These are phyloP conservation scores for Caenorhabditis afra DNA, from an alignment of 2,888 invertebrate genomes.

Conservation along the genomic window DNA sequence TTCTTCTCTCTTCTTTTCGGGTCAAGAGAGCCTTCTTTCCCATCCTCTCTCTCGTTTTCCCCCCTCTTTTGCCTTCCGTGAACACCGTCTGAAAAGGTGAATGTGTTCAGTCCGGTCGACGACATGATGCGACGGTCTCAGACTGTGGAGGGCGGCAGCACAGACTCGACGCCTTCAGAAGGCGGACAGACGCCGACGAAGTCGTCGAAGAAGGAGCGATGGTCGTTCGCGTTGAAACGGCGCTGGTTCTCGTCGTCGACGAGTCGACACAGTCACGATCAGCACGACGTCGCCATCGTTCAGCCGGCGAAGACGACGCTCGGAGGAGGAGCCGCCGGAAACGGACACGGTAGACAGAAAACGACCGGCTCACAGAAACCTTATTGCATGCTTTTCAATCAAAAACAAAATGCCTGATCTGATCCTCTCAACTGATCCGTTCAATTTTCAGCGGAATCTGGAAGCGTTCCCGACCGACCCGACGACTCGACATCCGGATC, in stretches of 20 bases:
- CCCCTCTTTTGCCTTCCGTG: constrained; percentile 12
- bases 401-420: constrained; percentile 10
- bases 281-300: constrained; percentile 51
- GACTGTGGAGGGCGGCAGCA: constrained; percentile 61
- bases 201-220: constrained; percentile 71
- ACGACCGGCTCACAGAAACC: constrained; percentile 7
- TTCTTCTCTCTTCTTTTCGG: not conserved
- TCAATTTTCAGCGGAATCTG: constrained; percentile 62
- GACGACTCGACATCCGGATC: constrained; percentile 59
- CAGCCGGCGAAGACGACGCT: constrained; percentile 61
- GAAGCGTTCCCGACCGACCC: constrained; percentile 65
- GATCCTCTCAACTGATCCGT: too few species aligned
- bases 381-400: not conserved
- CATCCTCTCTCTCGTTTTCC: constrained; percentile 4
- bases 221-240: constrained; percentile 74
- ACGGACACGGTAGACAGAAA: constrained; percentile 23
- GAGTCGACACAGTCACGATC: constrained; percentile 59
- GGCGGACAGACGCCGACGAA: constrained; percentile 43
- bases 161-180: constrained; percentile 37
- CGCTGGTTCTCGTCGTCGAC: constrained; percentile 73
- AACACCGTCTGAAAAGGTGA: too few species aligned
- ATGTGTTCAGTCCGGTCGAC: not conserved
- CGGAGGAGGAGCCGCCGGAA: constrained; percentile 25
- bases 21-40: not conserved
- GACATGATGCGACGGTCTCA: constrained; percentile 66